Base-by-base conservation (phyloP, 2,797 vertebrate genomes). In the Neopelma chrysocephalum region DNA sequence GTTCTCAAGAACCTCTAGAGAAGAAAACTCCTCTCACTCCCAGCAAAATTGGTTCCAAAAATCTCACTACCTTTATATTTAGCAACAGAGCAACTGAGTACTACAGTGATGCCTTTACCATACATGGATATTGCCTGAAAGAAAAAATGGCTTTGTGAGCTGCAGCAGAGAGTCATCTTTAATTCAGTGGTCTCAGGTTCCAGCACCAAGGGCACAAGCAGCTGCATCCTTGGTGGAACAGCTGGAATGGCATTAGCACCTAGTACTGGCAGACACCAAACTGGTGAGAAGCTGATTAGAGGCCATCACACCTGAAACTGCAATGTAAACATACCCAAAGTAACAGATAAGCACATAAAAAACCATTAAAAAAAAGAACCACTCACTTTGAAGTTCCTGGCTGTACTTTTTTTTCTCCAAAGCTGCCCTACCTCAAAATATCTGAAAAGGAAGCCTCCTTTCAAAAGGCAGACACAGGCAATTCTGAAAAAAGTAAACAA, bases 31-130 rank as follows among this genome's bases (percentile, higher is more conserved):
- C 57, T 73, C 34, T 88, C 5, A 2, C 47, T 87, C 61, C 45
- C 70, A 66, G 73, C 23, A 80, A 43, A 93, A 87, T 40, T 1
- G 0, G 61, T 87, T 95, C 66, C 78, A 96, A 78, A 78, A 95
- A 80, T 77, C 60, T 82, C 71, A 72, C 75, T 53, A 72, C 61
- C 48, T 94, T 94, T 96, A 96, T 96, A 96, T 94, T 96, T 96
- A 96, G 94, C 72, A 96, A 93, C 90, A 54, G 69, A 84, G 82
- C 88, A 94, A 90, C 73, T 6, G 7, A 83, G 31, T 43, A 60
- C 81, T 81, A 82, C 61, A 93, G 82, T 3, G 6, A 90, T 85
- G 72, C 82, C 90, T 72, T 96, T 87, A 92, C 95, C 94, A 96
- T 95, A 94, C 73, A 96, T 82, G 95, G 96, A 47, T 60, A 82